A percentile compares a stretch with the other conserved stretches of the same genome.
Evolutionary conservation across 2,113 vertebrate genomes (phyloP).

Genomic region (Tonatia bakeri): DNA sequence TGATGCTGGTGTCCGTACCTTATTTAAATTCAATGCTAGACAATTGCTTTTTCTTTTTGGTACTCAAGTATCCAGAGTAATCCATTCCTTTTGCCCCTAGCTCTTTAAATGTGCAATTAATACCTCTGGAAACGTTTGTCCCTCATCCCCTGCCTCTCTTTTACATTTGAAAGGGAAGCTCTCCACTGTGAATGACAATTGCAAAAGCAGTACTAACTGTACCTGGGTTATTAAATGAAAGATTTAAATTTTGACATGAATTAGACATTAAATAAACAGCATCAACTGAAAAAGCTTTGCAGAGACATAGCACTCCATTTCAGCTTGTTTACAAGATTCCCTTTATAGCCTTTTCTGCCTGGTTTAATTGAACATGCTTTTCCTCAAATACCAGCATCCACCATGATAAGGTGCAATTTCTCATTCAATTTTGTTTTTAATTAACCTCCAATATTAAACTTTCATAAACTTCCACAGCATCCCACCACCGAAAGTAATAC

Average conservation of each 20-base stretch:
- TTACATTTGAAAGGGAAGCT: not conserved
- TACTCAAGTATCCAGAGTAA: too few species aligned
- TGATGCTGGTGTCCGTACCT: not conserved
- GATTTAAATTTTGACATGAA: not conserved
- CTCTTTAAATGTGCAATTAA: not conserved
- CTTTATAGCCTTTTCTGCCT: not conserved
- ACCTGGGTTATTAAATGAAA: not conserved
- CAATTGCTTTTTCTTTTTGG: not conserved
- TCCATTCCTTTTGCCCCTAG: not conserved
- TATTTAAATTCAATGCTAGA: not conserved
- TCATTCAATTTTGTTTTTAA: slow-evolving; percentile 44
- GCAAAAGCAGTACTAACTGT: not conserved
- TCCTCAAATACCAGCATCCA: not conserved
- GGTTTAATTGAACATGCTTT: not conserved
- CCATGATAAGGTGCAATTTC: not conserved
- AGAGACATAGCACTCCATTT: not conserved
- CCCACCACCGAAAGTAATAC: not conserved
- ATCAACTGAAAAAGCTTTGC: not conserved
- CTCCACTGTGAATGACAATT: not conserved
- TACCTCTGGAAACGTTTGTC: not conserved
- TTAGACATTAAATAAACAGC: not conserved
- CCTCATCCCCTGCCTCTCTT: not conserved
- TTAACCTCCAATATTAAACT: slow-evolving; percentile 5
- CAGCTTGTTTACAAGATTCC: not conserved
- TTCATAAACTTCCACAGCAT: not conserved